phyloP scores from a whole-genome alignment of 1,140 invertebrate genomes.

The Cherax quadricarinatus region DNA sequence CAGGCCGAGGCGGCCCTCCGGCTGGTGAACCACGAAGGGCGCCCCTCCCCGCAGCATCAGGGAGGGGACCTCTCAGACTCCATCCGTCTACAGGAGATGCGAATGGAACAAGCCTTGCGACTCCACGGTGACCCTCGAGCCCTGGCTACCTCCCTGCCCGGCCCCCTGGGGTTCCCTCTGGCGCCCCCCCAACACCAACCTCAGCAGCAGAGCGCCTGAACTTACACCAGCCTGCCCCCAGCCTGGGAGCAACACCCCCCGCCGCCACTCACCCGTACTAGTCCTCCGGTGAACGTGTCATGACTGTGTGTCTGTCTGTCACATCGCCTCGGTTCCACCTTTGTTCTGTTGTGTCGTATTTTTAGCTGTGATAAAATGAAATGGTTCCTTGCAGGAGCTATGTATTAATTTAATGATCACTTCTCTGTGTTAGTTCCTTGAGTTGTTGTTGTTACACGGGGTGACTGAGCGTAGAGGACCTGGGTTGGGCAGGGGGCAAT shows the following conservation, averaged over 20 bases:
- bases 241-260: conserved; percentile 57
- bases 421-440: conserved; percentile 71
- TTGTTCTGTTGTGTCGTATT: conserved; percentile 70
- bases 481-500: conserved; percentile 13
- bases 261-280: conserved; percentile 64
- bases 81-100: conserved; percentile 86
- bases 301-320: conserved; percentile 61
- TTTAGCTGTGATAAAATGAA: conserved; percentile 71
- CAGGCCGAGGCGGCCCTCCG: conserved; percentile 89
- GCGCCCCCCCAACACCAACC: conserved; percentile 79
- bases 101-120: conserved; percentile 87
- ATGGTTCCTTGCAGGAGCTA: conserved; percentile 59
- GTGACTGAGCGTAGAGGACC: conserved; percentile 59
- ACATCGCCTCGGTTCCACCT: conserved; percentile 67
- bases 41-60: conserved; percentile 68
- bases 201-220: conserved; percentile 78
- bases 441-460: conserved; percentile 64
- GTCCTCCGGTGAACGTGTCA: conserved; percentile 65
- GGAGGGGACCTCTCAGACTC: conserved; percentile 81
- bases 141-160: conserved; percentile 77
- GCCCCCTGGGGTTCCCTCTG: conserved; percentile 82
- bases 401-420: conserved; percentile 68
- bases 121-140: conserved; percentile 81
- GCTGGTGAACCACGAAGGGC: conserved; percentile 79
- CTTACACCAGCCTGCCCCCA: conserved; percentile 46